Conservation (phyloP, 1,140 invertebrate species). For the Teleogryllus occipitalis region DNA sequence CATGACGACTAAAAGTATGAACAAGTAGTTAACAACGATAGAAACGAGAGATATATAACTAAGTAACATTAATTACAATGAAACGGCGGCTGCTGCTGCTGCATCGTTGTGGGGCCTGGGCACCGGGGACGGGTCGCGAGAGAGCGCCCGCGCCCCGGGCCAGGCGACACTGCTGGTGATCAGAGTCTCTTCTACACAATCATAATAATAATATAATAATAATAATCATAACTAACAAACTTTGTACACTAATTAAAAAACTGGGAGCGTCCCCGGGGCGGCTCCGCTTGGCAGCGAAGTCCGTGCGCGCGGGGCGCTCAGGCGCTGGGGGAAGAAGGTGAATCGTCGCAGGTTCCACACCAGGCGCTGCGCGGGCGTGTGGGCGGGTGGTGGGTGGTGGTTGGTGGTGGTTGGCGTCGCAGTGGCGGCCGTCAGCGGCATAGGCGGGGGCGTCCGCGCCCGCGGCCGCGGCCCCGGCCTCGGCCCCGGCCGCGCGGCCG, state of each 20-base stretch:
- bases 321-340: not conserved
- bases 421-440: not conserved
- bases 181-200: not conserved
- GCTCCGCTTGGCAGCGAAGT: no score
- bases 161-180: not conserved
- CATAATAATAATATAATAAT: not conserved
- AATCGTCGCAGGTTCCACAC: not conserved
- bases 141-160: no score
- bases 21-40: slow-evolving; percentile 5
- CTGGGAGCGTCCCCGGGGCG: not conserved
- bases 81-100: not conserved
- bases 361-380: not conserved
- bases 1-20: not conserved
- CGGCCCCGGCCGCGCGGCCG: no score
- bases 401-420: not conserved
- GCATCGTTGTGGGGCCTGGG: not conserved
- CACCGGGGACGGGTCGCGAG: not conserved
- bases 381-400: no score
- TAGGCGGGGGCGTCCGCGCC: not conserved
- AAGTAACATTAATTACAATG: slow-evolving; percentile 6
- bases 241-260: slow-evolving; percentile 1
- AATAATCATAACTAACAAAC: not conserved
- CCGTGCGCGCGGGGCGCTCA: not conserved
- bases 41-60: slow-evolving; percentile 1
- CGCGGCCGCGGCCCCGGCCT: no score